A percentile compares a stretch with the other conserved stretches of the same genome.
Conservation (phyloP, 2,888 invertebrate species). For the Norana najaformis region DNA sequence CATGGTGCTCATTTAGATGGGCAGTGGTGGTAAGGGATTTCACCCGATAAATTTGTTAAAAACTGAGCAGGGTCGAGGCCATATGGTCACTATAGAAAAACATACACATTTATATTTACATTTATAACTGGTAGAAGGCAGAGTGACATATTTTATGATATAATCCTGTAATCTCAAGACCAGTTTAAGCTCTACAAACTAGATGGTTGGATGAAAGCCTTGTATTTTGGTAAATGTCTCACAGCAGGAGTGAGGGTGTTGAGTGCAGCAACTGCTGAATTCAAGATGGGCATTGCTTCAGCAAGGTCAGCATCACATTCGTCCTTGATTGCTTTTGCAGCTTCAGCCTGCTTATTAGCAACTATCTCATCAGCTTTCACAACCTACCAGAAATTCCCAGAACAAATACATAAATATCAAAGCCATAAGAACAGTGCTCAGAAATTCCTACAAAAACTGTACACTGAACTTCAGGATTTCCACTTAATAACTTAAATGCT, state of each 20-base stretch:
- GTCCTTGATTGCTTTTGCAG: constrained; percentile 60
- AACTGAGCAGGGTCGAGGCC: too few species aligned
- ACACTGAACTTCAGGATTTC: not conserved
- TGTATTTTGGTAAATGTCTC: not conserved
- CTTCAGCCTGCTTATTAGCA: constrained; percentile 69
- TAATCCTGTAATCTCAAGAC: not conserved
- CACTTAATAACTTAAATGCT: not conserved
- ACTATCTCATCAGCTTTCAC: constrained; percentile 92
- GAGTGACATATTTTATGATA: not conserved
- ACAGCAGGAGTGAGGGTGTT: constrained; percentile 58
- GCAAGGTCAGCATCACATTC: constrained; percentile 63
- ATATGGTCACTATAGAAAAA: too few species aligned
- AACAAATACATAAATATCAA: not conserved
- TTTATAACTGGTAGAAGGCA: not conserved
- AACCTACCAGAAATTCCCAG: constrained; percentile 63
- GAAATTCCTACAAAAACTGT: not conserved
- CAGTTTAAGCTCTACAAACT: not conserved
- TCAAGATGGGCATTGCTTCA: constrained; percentile 61
- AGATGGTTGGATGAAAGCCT: not conserved
- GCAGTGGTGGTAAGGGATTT: too few species aligned
- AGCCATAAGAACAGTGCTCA: not conserved
- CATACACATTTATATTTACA: too few species aligned
- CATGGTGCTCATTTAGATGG: too few species aligned
- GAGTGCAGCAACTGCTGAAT: constrained; percentile 60
- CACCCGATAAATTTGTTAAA: too few species aligned